Base-by-base conservation (phyloP, 2,888 invertebrate genomes). In the Drosophila gaucha region DNA sequence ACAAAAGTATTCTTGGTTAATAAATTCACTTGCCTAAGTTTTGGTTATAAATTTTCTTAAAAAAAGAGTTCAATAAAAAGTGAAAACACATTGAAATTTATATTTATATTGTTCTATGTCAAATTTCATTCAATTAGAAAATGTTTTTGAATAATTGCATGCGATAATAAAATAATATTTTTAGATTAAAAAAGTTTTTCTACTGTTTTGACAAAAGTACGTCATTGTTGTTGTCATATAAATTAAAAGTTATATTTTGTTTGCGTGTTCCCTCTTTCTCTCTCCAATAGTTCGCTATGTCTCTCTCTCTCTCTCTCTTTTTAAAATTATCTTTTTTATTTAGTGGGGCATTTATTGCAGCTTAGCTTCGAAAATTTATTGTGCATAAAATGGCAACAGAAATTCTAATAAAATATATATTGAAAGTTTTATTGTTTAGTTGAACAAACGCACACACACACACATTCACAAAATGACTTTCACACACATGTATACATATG, bases 371-470 rank as follows among this genome's bases (percentile, higher is more conserved):
- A 14, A 69, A 68, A 88, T 88, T 86, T 88, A 84, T 80, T 84
- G 66, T 84, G 67, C 85, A 80, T 54, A 74, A 77, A 86, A 86
- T 77, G 65, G 54, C 59, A 74, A 56, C 49, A 58, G 58, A 84
- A 77, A 72, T 60, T 84, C 75, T 60, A 84, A 80, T 86, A 80
- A 88, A 88, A 86, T 80, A 63, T 86, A 64, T 76, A 87, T 88
- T 80, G 82, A 88, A 84, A 80, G 77, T 82, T 82, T 69, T 88
- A 83, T 86, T 84, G 77, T 71, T 83, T 54, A 49, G 62, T 58
- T 69, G 49, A 49, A 30, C 22, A 18, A 20, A 18, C 47, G 44
- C 30, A 51, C 20, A 5, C 38, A 39, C 20, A 22, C 38, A 28
- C 36, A 47, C 22, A 30, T 2, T n/a, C 30, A 24, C 38, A 12